Percentiles rank a stretch among this genome's conserved stretches.
Conservation (phyloP, 2,888 invertebrate species). For the Fragum fragum region DNA sequence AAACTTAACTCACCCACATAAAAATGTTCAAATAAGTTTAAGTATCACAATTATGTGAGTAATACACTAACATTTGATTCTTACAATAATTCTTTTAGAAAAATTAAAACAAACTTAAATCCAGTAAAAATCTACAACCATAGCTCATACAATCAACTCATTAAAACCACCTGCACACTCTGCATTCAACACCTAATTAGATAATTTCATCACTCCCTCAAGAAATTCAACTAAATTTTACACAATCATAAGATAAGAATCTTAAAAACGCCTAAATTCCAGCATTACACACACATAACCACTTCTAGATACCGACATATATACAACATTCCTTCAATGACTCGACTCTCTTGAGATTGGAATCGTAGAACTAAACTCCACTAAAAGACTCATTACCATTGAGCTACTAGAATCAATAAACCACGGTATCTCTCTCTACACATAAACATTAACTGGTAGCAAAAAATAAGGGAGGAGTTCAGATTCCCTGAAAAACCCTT, state of each 20-base stretch:
- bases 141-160: too few relatives aligned
- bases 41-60: neutral
- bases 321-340: conserved; percentile 8
- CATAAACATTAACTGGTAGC: conserved; percentile 23
- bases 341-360: conserved; percentile 7
- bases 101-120: too few relatives aligned
- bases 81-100: too few relatives aligned
- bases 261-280: conserved; percentile 1
- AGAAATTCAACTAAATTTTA: neutral
- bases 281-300: conserved; percentile 3
- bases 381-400: conserved; percentile 11
- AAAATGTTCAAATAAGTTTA: neutral
- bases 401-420: conserved; percentile 26
- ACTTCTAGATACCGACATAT: neutral
- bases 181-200: too few relatives aligned
- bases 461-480: conserved; percentile 21
- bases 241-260: conserved; percentile 1
- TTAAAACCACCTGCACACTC: neutral
- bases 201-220: neutral
- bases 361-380: conserved; percentile 10
- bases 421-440: neutral
- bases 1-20: neutral
- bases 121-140: too few relatives aligned
- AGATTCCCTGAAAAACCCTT: conserved; percentile 6
- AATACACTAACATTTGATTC: too few relatives aligned